Evolutionary conservation across 2,113 vertebrate species (phyloP), one percentile per base, ranked within the genome.

Genomic region (Atractosteus spatula): DNA sequence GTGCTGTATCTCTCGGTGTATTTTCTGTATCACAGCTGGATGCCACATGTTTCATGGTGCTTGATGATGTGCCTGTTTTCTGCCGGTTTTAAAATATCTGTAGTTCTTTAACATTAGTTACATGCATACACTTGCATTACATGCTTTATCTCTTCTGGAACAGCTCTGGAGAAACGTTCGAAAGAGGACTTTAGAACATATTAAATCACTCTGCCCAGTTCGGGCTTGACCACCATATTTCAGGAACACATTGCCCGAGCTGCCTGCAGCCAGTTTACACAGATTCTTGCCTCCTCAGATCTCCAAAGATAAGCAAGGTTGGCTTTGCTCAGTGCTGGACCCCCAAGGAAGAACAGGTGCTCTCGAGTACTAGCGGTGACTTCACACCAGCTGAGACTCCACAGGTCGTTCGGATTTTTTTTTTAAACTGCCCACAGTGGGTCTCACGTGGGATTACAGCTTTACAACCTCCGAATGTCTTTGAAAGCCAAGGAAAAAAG

Each of bases 261-360:
- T 89, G 83, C 87, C 83, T 77, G 84, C 84, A 91, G 88, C 88
- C 88, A 87, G 88, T 90, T 88, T 82, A 84, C 78, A 83, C 85
- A 82, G 82, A 89, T 89, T 89, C 84, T 84, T 83, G 78, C 69
- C 71, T 69, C 79, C 87, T 77, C 82, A 86, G 89, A 92, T 91
- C 85, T 79, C 76, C 82, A 81, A 62, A 82, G 89, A 90, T 91
- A 89, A 89, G 82, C 82, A 75, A 73, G 78, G 71, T 59, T 78
- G 77, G 81, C 83, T 86, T 79, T 85, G 79, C 74, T 89, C 85
- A 83, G 76, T 72, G 72, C 81, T 47, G 80, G 85, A 89, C 88
- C 90, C 89, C 88, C 91, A 88, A 88, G 85, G 88, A 87, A 86
- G 88, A 91, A 84, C 89, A 92, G 90, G 91, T 92, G 88, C 85